Base-by-base conservation (phyloP, 1,140 invertebrate species). In the Drosophila neocordata region DNA sequence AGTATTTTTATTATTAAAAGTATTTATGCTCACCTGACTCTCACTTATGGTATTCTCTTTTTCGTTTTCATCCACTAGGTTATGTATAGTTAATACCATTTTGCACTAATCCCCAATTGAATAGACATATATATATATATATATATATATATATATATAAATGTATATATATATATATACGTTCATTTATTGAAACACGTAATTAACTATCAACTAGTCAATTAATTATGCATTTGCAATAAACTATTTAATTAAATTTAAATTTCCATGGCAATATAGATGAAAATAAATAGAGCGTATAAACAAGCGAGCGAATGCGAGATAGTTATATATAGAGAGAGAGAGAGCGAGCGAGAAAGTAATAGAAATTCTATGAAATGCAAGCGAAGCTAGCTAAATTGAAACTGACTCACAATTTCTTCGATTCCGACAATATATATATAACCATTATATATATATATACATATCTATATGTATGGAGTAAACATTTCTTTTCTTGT, bases 61-160 rank as follows among this genome's bases (percentile, higher is more conserved):
- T 37, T 74, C 71, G 9, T 9, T 15, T 15, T 68, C 77, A 41
- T 84, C 66, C 12, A 85, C 77, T 52, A 68, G 80, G 64, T 85
- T 84, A 62, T 84, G 81, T 8, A 84, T 71, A 51, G 79, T 85
- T 53, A 84, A 59, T 34, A 80, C 80, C 80, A 84, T 84, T 69
- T 76, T 56, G 4, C 37, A 62, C 34, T 62, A n/a, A n/a, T 34
- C 20, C 64, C 61, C 24, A 34, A 56, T 15, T 34, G 24, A 56
- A 56, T 56, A 15, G 15, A 55, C 13, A 31, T 1, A 11, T 27
- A 53, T 53, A 44, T 44, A 15, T 15, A 44, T 44, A 24, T 24
- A 24, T 24, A 24, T 24, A 24, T 24, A 24, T 24, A 24, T 24
- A 2, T 24, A 24, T 24, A 24, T 24, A 24, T 4, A 24, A 2